Evolutionary conservation across 2,888 invertebrate species (phyloP).

Genomic region (Mellilla xanthometata): DNA sequence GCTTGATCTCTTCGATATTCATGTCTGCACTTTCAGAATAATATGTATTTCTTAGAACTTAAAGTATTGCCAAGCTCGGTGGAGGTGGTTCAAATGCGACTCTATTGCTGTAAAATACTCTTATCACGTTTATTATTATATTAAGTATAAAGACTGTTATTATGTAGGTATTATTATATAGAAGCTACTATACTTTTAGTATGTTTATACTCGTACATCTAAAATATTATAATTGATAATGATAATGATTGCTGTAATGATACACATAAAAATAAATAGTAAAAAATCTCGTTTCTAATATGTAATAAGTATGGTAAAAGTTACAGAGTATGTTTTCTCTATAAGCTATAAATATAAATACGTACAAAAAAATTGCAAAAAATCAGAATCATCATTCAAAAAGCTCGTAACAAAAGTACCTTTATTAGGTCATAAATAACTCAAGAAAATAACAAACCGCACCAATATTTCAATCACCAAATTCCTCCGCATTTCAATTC

Average conservation of each 20-base stretch:
- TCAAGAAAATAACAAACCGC: slow-evolving; percentile 18
- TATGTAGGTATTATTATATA: no score
- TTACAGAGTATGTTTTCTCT: no score
- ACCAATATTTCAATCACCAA: slow-evolving; percentile 34
- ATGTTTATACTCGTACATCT: no score
- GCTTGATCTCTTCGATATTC: slow-evolving; percentile 43
- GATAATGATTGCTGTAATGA: no score
- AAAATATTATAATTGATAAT: no score
- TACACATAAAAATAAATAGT: no score
- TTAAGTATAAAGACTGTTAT: no score
- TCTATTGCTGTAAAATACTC: slow-evolving; percentile 10
- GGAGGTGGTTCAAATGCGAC: slow-evolving; percentile 10
- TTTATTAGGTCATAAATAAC: slow-evolving; percentile 15
- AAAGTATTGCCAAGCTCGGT: slow-evolving; percentile 26
- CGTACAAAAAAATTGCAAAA: neutral
- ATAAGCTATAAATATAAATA: neutral
- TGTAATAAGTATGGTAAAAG: no score
- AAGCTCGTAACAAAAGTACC: slow-evolving; percentile 3
- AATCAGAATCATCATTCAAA: neutral
- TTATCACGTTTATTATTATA: no score
- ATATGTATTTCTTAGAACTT: slow-evolving; percentile 31
- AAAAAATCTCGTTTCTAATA: no score
- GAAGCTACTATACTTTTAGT: no score
- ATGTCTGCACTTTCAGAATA: slow-evolving; percentile 42
- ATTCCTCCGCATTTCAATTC: slow-evolving; percentile 46